A percentile compares a stretch with the other conserved stretches of the same genome.
Evolutionary conservation across 2,797 vertebrate species (phyloP).

Genomic region (Carapus acus): DNA sequence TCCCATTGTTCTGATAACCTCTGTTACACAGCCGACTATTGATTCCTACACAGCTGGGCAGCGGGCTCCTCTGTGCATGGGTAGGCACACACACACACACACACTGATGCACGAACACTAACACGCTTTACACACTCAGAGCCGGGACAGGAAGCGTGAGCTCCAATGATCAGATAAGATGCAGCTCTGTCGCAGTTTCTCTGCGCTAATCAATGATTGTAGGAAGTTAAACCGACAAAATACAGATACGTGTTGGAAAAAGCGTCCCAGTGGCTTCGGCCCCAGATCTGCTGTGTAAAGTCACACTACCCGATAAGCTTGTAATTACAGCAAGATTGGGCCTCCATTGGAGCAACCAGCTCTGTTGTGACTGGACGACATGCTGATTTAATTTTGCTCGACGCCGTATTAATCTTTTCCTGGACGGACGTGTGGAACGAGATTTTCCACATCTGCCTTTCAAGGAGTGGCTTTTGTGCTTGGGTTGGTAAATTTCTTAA

Average conservation of each 20-base stretch:
- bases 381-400: not conserved
- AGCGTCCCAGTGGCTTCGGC: slow-evolving; percentile 12
- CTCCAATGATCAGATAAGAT: slow-evolving; percentile 36
- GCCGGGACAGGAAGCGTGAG: too few relatives aligned
- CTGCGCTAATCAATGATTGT: slow-evolving; percentile 32
- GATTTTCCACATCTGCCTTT: not conserved
- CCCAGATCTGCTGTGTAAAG: slow-evolving; percentile 6
- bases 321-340: slow-evolving; percentile 23
- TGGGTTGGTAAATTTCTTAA: too few relatives aligned
- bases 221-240: slow-evolving; percentile 18
- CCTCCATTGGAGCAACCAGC: slow-evolving; percentile 2
- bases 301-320: slow-evolving; percentile 26
- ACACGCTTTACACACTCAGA: not conserved
- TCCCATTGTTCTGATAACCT: slow-evolving; percentile 41
- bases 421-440: not conserved
- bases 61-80: slow-evolving; percentile 23
- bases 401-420: not conserved
- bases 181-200: slow-evolving; percentile 23
- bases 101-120: not conserved
- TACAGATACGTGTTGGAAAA: slow-evolving; percentile 18
- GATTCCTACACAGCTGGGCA: slow-evolving; percentile 42
- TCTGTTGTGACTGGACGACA: not conserved
- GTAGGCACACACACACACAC: not conserved
- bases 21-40: slow-evolving; percentile 35
- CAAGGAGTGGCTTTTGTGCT: too few relatives aligned